These are phyloP conservation scores for Echinometra lucunter DNA, from an alignment of 53 echinoderm and acorn worm species.

Conservation along the genomic window DNA sequence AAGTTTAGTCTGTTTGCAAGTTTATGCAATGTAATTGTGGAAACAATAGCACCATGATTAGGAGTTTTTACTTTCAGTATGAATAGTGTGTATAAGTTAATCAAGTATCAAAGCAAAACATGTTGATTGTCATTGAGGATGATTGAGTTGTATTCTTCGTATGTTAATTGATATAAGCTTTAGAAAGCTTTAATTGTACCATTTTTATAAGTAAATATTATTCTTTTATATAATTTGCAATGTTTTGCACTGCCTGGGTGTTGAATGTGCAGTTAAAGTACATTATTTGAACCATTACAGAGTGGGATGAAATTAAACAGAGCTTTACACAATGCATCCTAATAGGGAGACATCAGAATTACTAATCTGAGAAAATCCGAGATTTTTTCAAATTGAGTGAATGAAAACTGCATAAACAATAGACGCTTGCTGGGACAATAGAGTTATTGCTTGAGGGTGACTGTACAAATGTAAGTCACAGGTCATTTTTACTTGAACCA, in stretches of 20 bases:
- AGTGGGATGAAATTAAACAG: background rate
- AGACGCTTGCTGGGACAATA: background rate
- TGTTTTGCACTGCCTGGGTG: background rate
- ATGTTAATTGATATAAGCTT: too few species aligned
- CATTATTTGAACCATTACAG: conserved; percentile 1
- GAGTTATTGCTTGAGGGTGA: background rate
- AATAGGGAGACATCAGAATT: background rate
- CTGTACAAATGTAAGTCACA: conserved; percentile 20
- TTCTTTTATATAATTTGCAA: background rate
- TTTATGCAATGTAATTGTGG: too few species aligned
- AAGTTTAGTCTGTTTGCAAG: too few species aligned
- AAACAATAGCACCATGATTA: too few species aligned
- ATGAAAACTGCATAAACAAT: conserved; percentile 28
- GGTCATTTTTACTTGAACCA: background rate
- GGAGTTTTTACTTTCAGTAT: too few species aligned
- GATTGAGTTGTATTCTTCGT: too few species aligned
- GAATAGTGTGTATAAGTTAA: too few species aligned
- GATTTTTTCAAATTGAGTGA: conserved; percentile 38
- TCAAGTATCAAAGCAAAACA: too few species aligned
- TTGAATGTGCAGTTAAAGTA: background rate
- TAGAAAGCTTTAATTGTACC: background rate
- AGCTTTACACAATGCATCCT: background rate
- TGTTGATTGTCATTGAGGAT: too few species aligned
- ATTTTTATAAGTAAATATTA: background rate
- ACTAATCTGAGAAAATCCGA: conserved; percentile 40